Base-by-base conservation (phyloP, 2,888 invertebrate genomes). In the Eulithis testata region DNA sequence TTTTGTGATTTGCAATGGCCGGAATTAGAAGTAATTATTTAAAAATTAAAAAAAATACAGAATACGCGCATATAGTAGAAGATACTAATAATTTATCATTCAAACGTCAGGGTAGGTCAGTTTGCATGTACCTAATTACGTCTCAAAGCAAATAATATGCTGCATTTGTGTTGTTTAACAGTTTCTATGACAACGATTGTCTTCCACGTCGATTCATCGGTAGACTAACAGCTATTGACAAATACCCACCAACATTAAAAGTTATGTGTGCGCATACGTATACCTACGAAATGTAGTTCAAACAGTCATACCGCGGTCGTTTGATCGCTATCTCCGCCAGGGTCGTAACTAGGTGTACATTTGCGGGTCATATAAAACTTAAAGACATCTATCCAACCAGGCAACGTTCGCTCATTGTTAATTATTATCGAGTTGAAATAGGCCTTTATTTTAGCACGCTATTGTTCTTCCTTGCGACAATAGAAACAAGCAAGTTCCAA, bases 211-310 rank as follows among this genome's bases (percentile, higher is more conserved):
- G 84, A 79, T 76, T 86, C 86, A 85, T 85, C 85, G 86, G 75
- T 76, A 68, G 76, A 76, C 86, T 86, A 90, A 89, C 88, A 90
- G 87, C 83, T 87, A 88, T 90, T 89, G 91, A 91, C 91, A 87
- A 85, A 88, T 86, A 87, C 75, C 80, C 75, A 82, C 77, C 77
- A 77, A 79, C 77, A 77, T 76, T 71, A 77, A 79, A 76, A 74
- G 70, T 77, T 70, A 70, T 74, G 73, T 76, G 73, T 76, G 70
- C 70, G 51, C 69, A 69, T 63, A 73, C 60, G 76, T 72, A 78
- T 71, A 75, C 70, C 71, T 76, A 79, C 77, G 73, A 80, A 83
- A 82, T 77, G 76, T 80, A 76, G 79, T 80, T 73, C 82, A 83
- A 84, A 85, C 80, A 85, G 71, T 79, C 79, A 72, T 83, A 82